These are phyloP conservation scores for Rhea americana DNA, from an alignment of 2,113 vertebrate genomes.

Conservation along the genomic window DNA sequence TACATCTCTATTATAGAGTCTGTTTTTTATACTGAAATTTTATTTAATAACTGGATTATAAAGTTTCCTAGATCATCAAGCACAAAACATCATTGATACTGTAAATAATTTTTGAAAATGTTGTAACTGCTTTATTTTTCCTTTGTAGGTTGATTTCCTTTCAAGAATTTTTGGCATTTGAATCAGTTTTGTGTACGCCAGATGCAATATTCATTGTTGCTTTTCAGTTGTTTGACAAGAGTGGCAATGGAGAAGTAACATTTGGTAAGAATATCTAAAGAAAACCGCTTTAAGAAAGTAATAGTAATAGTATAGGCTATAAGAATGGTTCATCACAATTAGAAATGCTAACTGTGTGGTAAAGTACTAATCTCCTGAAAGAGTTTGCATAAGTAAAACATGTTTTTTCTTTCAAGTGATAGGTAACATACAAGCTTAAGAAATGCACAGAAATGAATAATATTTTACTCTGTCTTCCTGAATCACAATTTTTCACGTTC, in stretches of 20 bases:
- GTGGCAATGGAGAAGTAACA: conserved; percentile 90
- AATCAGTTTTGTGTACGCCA: conserved; percentile 93
- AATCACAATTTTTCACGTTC: conserved; percentile 7
- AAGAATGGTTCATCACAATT: neutral
- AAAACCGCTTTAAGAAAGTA: conserved; percentile 57
- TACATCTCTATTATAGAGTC: neutral
- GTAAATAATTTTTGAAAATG: neutral
- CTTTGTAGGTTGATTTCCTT: conserved; percentile 92
- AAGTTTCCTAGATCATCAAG: neutral
- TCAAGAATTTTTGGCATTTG: conserved; percentile 98
- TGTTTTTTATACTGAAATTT: neutral
- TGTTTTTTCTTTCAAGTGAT: conserved; percentile 20
- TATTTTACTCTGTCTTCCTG: conserved; percentile 13
- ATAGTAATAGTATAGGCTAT: conserved; percentile 6
- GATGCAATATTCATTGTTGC: conserved; percentile 97
- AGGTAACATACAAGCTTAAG: neutral
- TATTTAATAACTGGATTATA: neutral
- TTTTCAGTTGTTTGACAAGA: conserved; percentile 98
- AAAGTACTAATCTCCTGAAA: conserved; percentile 17
- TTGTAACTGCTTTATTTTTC: conserved; percentile 52
- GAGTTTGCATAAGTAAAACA: neutral
- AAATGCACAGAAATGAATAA: neutral
- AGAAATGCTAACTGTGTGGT: neutral
- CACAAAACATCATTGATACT: neutral
- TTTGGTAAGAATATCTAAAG: conserved; percentile 87